Percentiles rank a stretch among this genome's conserved stretches.
Conservation (phyloP, 2,113 vertebrate genomes). For the Eleginops maclovinus region DNA sequence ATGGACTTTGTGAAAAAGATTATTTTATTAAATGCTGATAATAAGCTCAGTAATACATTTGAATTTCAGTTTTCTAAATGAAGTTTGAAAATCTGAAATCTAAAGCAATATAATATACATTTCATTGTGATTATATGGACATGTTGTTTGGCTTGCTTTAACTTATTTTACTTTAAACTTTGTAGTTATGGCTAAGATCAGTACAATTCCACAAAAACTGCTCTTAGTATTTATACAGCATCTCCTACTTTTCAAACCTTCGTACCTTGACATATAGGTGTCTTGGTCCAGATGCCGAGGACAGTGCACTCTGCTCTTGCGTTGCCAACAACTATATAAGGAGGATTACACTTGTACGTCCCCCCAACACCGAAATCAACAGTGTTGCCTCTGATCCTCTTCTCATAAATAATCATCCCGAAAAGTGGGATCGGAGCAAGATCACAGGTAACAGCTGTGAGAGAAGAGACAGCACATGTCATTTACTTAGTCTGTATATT, state of each 20-base stretch:
- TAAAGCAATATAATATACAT: neutral
- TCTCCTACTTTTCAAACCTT: constrained; percentile 33
- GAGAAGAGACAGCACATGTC: constrained; percentile 7
- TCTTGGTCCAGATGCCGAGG: constrained; percentile 86
- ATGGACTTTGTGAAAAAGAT: neutral
- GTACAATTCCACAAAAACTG: neutral
- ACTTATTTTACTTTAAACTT: neutral
- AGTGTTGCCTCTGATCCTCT: constrained; percentile 54
- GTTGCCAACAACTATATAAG: constrained; percentile 84
- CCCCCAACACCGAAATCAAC: constrained; percentile 75
- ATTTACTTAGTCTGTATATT: neutral
- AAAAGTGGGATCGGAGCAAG: constrained; percentile 82
- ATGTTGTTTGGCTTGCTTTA: neutral
- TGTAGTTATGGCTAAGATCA: neutral
- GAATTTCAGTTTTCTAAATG: neutral
- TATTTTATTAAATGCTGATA: neutral
- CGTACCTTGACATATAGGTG: constrained; percentile 88
- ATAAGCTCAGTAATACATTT: neutral
- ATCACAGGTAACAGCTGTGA: constrained; percentile 86
- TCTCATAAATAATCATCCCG: constrained; percentile 77
- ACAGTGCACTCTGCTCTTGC: constrained; percentile 82
- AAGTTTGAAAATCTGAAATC: neutral
- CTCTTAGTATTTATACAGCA: neutral
- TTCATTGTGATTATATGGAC: neutral
- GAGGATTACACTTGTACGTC: constrained; percentile 84